Percentiles rank a stretch among this genome's conserved stretches.
Conservation (phyloP, 1,140 invertebrate genomes). For the Ceratitis capitata region DNA sequence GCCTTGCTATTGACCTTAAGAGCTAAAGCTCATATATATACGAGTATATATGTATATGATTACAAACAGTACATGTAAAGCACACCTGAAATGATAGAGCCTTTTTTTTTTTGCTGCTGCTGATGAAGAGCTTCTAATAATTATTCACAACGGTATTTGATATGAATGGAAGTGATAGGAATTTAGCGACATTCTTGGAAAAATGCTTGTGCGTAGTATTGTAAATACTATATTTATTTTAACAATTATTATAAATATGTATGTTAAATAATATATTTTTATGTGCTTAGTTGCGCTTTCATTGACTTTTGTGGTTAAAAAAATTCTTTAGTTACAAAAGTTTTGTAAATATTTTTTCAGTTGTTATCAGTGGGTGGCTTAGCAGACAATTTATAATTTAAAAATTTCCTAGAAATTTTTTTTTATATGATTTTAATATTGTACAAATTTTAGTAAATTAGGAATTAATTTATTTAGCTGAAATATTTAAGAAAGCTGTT, state of each 20-base stretch:
- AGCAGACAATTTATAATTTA: neutral
- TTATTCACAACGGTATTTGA: neutral
- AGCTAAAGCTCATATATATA: neutral
- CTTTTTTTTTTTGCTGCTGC: neutral
- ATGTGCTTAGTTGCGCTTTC: neutral
- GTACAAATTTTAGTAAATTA: too few species aligned
- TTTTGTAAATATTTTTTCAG: neutral
- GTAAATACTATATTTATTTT: neutral
- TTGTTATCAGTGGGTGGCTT: neutral
- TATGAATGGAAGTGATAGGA: too few species aligned
- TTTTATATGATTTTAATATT: too few species aligned
- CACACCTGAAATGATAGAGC: neutral
- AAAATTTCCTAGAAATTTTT: neutral
- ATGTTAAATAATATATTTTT: too few species aligned
- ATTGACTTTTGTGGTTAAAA: too few species aligned
- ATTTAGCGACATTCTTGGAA: too few species aligned
- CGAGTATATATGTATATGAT: neutral
- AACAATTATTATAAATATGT: neutral
- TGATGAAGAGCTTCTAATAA: too few species aligned
- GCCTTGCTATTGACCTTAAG: neutral
- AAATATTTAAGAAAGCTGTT: too few species aligned
- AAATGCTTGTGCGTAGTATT: neutral
- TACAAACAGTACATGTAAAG: neutral
- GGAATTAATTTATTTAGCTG: too few species aligned
- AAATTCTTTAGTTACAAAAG: too few species aligned